phyloP scores from a whole-genome alignment of 2,113 vertebrate genomes.

The Catharus bicknelli region DNA sequence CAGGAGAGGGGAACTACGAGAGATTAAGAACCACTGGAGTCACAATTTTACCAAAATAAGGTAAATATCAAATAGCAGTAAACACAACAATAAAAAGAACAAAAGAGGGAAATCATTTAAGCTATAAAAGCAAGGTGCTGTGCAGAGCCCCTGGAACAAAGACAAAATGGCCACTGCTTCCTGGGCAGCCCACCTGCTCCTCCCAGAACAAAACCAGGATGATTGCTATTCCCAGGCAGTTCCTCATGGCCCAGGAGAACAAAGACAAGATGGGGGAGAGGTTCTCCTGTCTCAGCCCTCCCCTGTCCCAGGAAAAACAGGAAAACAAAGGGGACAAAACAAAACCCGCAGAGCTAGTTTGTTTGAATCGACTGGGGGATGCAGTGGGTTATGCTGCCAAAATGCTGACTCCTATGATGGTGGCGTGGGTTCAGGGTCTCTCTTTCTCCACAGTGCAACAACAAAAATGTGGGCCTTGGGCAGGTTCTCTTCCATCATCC shows the following conservation, averaged over 20 bases:
- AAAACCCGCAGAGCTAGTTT: not conserved
- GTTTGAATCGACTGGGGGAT: not conserved
- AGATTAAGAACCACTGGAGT: not conserved
- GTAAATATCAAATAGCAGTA: not conserved
- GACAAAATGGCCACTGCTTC: not conserved
- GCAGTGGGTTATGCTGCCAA: too few relatives aligned
- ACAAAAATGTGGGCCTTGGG: not conserved
- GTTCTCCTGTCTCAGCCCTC: not conserved
- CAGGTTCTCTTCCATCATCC: not conserved
- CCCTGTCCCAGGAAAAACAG: not conserved
- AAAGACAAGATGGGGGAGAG: not conserved
- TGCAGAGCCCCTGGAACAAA: not conserved
- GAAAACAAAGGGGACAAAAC: not conserved
- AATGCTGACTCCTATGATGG: rapidly evolving
- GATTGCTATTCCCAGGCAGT: not conserved
- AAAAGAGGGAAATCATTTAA: not conserved
- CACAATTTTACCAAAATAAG: not conserved
- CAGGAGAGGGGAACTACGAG: not conserved
- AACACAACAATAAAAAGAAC: not conserved
- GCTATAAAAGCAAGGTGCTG: not conserved
- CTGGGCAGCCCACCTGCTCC: not conserved
- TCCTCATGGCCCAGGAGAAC: not conserved
- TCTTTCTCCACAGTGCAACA: rapidly evolving
- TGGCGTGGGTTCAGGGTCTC: rapidly evolving
- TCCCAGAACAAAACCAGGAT: not conserved